Percentiles rank a stretch among this genome's conserved stretches.
Evolutionary conservation across 2,113 vertebrate species (phyloP).

Genomic region (Panurus biarmicus): DNA sequence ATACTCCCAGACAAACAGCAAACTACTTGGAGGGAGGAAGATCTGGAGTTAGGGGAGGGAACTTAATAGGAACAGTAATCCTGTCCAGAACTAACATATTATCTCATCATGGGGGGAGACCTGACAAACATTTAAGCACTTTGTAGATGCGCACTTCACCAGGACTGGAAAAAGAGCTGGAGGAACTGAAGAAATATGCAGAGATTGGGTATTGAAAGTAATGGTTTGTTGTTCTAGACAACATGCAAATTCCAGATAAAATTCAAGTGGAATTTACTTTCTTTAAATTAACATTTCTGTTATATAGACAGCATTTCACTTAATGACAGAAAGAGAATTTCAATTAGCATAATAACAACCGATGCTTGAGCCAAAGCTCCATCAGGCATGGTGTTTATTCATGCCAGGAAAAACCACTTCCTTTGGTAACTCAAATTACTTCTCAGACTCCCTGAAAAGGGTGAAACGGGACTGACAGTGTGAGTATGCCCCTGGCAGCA

Average conservation of each 20-base stretch:
- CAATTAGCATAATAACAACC: background rate
- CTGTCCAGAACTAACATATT: background rate
- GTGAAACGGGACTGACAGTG: background rate
- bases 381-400: background rate
- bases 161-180: background rate
- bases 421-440: background rate
- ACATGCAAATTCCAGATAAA: background rate
- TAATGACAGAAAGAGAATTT: background rate
- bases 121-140: background rate
- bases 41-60: background rate
- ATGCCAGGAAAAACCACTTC: background rate
- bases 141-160: background rate
- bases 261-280: background rate
- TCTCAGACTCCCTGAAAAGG: background rate
- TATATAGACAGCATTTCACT: background rate
- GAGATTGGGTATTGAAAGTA: background rate
- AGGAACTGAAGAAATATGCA: background rate
- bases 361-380: background rate
- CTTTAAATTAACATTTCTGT: background rate
- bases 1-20: accelerated
- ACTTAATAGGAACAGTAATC: background rate
- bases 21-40: background rate
- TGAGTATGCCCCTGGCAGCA: background rate
- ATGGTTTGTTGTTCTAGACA: background rate
- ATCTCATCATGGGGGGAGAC: background rate